These are phyloP conservation scores for Dorcus parallelipipedus DNA, from an alignment of 2,888 invertebrate genomes.

Conservation along the genomic window DNA sequence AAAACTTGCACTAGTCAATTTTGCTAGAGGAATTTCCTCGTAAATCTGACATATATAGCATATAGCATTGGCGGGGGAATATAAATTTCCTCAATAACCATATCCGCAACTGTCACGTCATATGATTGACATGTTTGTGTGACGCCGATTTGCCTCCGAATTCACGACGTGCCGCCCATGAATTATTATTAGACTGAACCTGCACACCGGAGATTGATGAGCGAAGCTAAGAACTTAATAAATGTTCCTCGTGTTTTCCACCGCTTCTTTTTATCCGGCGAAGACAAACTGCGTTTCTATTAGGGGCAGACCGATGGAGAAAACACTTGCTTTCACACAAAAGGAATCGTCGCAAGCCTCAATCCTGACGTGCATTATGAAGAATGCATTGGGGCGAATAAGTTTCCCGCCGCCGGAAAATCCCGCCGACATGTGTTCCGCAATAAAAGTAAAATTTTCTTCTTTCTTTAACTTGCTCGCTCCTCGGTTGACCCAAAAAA, in stretches of 20 bases:
- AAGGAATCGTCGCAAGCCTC: slow-evolving; percentile 11
- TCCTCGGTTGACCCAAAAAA: background rate
- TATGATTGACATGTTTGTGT: slow-evolving; percentile 30
- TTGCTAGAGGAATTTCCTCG: slow-evolving; percentile 9
- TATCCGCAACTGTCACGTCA: slow-evolving; percentile 19
- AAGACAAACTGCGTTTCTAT: slow-evolving; percentile 16
- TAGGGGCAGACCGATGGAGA: slow-evolving; percentile 15
- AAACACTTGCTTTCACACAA: slow-evolving; percentile 8
- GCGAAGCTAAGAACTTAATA: slow-evolving; percentile 24
- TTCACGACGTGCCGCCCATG: slow-evolving; percentile 18
- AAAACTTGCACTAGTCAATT: background rate
- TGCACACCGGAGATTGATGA: slow-evolving; percentile 24
- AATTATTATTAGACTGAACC: slow-evolving; percentile 29
- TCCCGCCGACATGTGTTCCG: no score
- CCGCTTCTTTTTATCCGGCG: slow-evolving; percentile 9
- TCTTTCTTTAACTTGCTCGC: no score
- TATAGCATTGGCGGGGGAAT: slow-evolving; percentile 2
- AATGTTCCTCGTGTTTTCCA: slow-evolving; percentile 21
- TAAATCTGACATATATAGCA: slow-evolving; percentile 14
- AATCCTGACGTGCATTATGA: slow-evolving; percentile 14
- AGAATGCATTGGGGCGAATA: slow-evolving; percentile 8
- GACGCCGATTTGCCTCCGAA: slow-evolving; percentile 25
- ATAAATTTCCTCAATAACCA: slow-evolving; percentile 18
- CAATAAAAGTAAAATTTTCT: no score
- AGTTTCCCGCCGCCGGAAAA: background rate